Conservation (phyloP, 2,888 invertebrate genomes). For the Neoaliturus tenellus region DNA sequence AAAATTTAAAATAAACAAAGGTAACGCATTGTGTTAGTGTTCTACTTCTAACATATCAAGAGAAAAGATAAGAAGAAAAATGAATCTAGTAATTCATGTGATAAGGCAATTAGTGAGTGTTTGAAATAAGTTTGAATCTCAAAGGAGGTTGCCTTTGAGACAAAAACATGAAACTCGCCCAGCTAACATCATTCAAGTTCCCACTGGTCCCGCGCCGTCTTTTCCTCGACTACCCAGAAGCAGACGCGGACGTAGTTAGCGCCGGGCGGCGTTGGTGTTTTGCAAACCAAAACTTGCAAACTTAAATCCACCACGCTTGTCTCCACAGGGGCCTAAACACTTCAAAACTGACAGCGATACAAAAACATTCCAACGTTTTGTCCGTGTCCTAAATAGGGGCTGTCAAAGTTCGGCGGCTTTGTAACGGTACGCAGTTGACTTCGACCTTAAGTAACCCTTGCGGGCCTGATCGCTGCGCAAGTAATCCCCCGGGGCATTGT, state of each 20-base stretch:
- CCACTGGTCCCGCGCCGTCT: not conserved
- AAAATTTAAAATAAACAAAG: no score
- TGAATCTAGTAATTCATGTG: no score
- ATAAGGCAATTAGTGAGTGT: no score
- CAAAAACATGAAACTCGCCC: no score
- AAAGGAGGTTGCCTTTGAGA: no score
- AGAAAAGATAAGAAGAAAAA: no score
- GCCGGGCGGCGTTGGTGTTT: not conserved
- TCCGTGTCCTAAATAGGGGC: slow-evolving; percentile 11
- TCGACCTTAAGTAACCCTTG: slow-evolving; percentile 42
- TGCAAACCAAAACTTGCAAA: slow-evolving; percentile 14
- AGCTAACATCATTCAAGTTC: no score
- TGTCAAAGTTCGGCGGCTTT: slow-evolving; percentile 28
- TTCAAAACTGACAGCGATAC: slow-evolving; percentile 27
- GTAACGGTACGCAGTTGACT: slow-evolving; percentile 45
- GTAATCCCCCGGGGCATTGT: slow-evolving; percentile 27
- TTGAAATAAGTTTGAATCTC: no score
- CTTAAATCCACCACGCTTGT: slow-evolving; percentile 11
- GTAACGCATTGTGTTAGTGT: no score
- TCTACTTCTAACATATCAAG: no score
- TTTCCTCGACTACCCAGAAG: not conserved
- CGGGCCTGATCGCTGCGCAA: slow-evolving; percentile 7
- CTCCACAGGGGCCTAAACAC: slow-evolving; percentile 38
- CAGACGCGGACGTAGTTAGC: not conserved
- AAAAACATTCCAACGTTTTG: slow-evolving; percentile 34